These are phyloP conservation scores for Clunio marinus DNA, from an alignment of 2,888 invertebrate species.

Conservation along the genomic window DNA sequence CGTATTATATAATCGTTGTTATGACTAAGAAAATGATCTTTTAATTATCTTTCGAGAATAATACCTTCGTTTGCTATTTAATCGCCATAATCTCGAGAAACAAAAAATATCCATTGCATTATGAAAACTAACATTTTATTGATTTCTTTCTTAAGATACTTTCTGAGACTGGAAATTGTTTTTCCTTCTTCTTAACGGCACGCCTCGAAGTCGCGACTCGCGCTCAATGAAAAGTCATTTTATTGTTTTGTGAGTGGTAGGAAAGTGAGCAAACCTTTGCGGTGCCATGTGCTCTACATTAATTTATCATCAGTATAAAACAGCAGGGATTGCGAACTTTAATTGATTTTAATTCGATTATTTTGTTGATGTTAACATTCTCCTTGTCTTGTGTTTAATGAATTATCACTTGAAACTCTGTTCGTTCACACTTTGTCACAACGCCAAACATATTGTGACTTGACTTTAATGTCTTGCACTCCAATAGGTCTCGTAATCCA, in stretches of 20 bases:
- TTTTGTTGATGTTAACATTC: too few relatives aligned
- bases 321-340: neutral
- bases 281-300: neutral
- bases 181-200: neutral
- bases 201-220: conserved; percentile 16
- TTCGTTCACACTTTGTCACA: neutral
- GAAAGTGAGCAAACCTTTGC: conserved; percentile 1
- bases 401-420: neutral
- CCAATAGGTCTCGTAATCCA: neutral
- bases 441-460: too few relatives aligned
- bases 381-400: too few relatives aligned
- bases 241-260: conserved; percentile 4
- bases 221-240: conserved; percentile 25
- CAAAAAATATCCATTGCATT: conserved; percentile 4
- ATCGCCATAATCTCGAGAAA: conserved; percentile 2
- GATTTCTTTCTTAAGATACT: neutral
- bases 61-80: neutral
- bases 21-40: neutral
- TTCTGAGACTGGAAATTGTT: neutral
- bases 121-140: conserved; percentile 16
- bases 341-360: neutral
- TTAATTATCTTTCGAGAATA: conserved; percentile 6
- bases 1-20: neutral
- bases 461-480: neutral
- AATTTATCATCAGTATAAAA: conserved; percentile 18